A percentile compares a stretch with the other conserved stretches of the same genome.
These are phyloP conservation scores for Zhuqinia jingwanae DNA, from an alignment of 2,888 invertebrate genomes.

Conservation along the genomic window DNA sequence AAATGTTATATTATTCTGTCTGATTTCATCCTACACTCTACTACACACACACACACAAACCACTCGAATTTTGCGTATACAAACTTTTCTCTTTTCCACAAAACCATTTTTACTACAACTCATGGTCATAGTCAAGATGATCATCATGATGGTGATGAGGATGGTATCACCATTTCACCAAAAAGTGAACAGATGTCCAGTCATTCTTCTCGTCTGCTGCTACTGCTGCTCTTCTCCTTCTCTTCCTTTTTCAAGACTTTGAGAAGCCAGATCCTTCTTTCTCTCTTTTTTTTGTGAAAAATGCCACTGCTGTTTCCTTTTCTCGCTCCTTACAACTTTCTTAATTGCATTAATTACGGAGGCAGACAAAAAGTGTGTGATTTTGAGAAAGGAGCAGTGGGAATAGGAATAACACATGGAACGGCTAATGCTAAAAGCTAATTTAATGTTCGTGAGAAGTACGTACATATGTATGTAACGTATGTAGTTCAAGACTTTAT, in stretches of 20 bases:
- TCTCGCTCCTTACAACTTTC: slow-evolving; percentile 29
- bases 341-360: slow-evolving; percentile 53
- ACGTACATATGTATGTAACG: neutral
- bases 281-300: neutral
- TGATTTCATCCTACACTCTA: no score
- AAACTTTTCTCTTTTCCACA: no score
- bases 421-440: neutral
- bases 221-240: neutral
- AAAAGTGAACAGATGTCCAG: slow-evolving; percentile 49
- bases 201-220: neutral
- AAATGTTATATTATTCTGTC: no score
- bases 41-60: no score
- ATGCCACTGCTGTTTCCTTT: neutral
- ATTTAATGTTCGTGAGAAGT: neutral
- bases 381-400: neutral
- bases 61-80: no score
- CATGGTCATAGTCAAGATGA: neutral
- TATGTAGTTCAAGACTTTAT: neutral
- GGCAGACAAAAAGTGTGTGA: slow-evolving; percentile 5
- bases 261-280: no score
- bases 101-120: neutral
- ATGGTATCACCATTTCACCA: slow-evolving; percentile 15
- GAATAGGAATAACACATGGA: slow-evolving; percentile 10
- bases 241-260: neutral
- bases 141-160: neutral